Evolutionary conservation across 2,888 invertebrate species (phyloP).

Genomic region (Chrysolina haemoptera): DNA sequence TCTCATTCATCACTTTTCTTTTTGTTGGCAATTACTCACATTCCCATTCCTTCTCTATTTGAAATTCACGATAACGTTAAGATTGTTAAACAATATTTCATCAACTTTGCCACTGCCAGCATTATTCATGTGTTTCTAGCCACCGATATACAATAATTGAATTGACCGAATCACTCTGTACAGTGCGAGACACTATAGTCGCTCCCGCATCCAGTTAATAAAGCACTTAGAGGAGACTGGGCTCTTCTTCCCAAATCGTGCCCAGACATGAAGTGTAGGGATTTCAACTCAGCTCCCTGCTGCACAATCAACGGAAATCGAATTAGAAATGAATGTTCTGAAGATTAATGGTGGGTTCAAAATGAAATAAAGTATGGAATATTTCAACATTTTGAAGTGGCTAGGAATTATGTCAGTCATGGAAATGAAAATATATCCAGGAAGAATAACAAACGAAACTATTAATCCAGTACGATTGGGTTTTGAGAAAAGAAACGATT

Average conservation of each 20-base stretch:
- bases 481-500: too few species aligned
- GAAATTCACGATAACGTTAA: too few species aligned
- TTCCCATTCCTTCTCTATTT: too few species aligned
- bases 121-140: too few species aligned
- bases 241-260: conserved; percentile 63
- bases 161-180: not conserved
- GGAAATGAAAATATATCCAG: not conserved
- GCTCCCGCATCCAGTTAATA: conserved; percentile 41
- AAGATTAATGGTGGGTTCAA: conserved; percentile 61
- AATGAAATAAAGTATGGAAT: conserved; percentile 26
- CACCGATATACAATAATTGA: not conserved
- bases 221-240: conserved; percentile 50
- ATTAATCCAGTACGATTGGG: too few species aligned
- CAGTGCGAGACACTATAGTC: conserved; percentile 25
- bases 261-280: conserved; percentile 64
- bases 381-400: conserved; percentile 30
- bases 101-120: too few species aligned
- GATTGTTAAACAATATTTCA: too few species aligned
- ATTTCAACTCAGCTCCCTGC: conserved; percentile 58
- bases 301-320: conserved; percentile 55
- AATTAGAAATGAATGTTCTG: conserved; percentile 61
- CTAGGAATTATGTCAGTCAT: conserved; percentile 2
- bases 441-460: not conserved
- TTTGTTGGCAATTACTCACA: too few species aligned
- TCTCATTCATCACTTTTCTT: too few species aligned